Base-by-base conservation (phyloP, 1,140 invertebrate genomes). In the Meloidogyne floridensis region DNA sequence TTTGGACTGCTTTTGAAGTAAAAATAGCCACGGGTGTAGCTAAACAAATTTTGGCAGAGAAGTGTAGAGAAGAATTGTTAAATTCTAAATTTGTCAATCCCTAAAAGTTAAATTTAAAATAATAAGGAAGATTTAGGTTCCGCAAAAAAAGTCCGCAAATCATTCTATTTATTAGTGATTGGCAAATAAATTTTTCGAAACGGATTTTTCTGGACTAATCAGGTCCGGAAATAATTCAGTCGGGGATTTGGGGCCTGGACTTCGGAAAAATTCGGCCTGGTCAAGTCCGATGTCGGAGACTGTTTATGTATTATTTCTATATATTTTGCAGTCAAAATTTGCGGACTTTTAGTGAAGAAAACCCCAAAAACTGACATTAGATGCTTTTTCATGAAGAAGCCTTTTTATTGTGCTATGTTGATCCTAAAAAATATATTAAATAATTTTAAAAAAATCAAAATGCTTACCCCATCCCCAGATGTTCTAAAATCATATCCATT, bases 41-140 rank as follows among this genome's bases (percentile, higher is more conserved):
- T 54, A 83, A 43, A 56, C 81, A 84, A 56, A 79, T 42, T 18
- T 59, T 70, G 18, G 75, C 71, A 20, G 51, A 56, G 69, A 83
- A 83, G 43, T 83, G 72, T 43, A 83, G 43, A 56, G n/a, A 20
- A 43, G 85, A 53, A 42, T 87, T 82, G 10, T 77, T 43, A 59
- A 86, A 53, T n/a, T 80, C 81, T n/a, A 87, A 47, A 32, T 87
- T 83, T 0, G 88, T 20, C 18, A 89, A 56, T 11, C 88, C 82
- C 86, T 87, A 73, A 47, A 85, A 84, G 59, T 7, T 47, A 47
- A 3, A 15, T 56, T 56, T 56, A 43, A 65, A 32, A 32, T 32
- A 32, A 32, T 32, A 32, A 32, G 32, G 32, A 32, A 32, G 32
- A 32, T 32, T 32, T 32, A 32, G 32, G 32, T 32, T 32, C 32